Percentiles rank a stretch among this genome's conserved stretches.
These are phyloP conservation scores for Python bivittatus DNA, from an alignment of 2,113 vertebrate genomes.

Conservation along the genomic window DNA sequence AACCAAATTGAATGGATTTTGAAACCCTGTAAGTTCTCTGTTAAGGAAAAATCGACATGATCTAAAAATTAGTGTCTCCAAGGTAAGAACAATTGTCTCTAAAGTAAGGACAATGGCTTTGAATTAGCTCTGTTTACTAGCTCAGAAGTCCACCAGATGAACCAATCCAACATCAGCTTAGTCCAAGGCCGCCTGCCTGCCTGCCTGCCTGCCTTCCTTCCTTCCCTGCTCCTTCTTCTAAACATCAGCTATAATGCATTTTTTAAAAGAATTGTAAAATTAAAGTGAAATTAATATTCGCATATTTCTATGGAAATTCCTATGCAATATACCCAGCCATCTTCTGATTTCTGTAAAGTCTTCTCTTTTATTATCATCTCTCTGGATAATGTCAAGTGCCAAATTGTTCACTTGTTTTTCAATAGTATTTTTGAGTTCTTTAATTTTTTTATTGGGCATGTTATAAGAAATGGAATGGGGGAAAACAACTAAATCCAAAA, in stretches of 20 bases:
- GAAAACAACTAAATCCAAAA: too few relatives aligned
- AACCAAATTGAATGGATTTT: not conserved
- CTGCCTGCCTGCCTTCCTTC: too few relatives aligned
- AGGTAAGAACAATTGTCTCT: not conserved
- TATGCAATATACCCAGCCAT: accelerated
- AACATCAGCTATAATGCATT: not conserved
- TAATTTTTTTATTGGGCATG: too few relatives aligned
- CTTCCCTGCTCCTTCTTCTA: not conserved
- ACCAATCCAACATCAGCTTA: slow-evolving; percentile 7
- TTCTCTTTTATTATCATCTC: not conserved
- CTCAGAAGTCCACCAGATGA: not conserved
- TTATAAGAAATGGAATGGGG: too few relatives aligned
- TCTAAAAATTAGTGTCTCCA: not conserved
- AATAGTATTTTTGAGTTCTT: not conserved
- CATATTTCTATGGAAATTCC: not conserved
- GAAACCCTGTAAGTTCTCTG: not conserved
- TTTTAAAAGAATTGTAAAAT: not conserved
- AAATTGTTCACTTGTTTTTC: not conserved
- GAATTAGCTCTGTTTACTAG: not conserved
- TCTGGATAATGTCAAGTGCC: not conserved
- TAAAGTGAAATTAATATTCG: not conserved
- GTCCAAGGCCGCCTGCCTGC: not conserved
- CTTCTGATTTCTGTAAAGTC: not conserved
- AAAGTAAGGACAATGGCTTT: not conserved
- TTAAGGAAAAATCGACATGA: not conserved